Percentiles rank a stretch among this genome's conserved stretches.
phyloP scores from a whole-genome alignment of 2,797 vertebrate genomes.

The Denticeps clupeoides region DNA sequence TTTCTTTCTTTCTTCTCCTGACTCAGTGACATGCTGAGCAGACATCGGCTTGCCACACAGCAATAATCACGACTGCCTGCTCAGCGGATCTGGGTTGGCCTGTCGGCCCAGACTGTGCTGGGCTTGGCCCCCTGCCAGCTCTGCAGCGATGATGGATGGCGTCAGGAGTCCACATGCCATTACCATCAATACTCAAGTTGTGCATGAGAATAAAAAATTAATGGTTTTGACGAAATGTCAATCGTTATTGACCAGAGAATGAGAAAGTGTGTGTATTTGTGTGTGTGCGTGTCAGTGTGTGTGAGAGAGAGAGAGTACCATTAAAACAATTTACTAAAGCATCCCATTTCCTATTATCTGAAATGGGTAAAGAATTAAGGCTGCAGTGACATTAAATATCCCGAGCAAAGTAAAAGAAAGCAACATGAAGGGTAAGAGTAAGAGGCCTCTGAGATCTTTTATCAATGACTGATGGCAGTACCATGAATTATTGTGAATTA shows the following conservation, averaged over 20 bases:
- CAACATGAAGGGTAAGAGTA: too few relatives aligned
- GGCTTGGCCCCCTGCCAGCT: not conserved
- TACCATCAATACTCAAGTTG: constrained; percentile 22
- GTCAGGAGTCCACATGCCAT: constrained; percentile 12
- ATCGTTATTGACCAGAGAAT: not conserved
- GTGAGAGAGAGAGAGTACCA: not conserved
- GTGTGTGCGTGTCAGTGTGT: too few relatives aligned
- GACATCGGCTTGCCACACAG: constrained; percentile 22
- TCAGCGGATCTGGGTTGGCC: constrained; percentile 18
- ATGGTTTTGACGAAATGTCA: constrained; percentile 21
- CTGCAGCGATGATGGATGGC: constrained; percentile 19
- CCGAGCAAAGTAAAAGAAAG: too few relatives aligned
- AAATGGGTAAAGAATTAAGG: too few relatives aligned
- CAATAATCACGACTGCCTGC: constrained; percentile 21
- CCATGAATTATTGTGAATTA: too few relatives aligned
- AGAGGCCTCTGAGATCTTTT: too few relatives aligned
- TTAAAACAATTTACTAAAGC: too few relatives aligned
- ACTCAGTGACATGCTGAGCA: constrained; percentile 18
- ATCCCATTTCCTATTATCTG: too few relatives aligned
- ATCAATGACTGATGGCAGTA: too few relatives aligned
- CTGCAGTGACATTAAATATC: too few relatives aligned
- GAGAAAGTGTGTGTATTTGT: not conserved
- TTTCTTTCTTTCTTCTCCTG: too few relatives aligned
- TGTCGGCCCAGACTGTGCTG: constrained; percentile 4
- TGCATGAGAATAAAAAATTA: constrained; percentile 26